Evolutionary conservation across 2,888 invertebrate genomes (phyloP), one percentile per base, ranked within the genome.

Genomic region (Chloroclystis v-ata): DNA sequence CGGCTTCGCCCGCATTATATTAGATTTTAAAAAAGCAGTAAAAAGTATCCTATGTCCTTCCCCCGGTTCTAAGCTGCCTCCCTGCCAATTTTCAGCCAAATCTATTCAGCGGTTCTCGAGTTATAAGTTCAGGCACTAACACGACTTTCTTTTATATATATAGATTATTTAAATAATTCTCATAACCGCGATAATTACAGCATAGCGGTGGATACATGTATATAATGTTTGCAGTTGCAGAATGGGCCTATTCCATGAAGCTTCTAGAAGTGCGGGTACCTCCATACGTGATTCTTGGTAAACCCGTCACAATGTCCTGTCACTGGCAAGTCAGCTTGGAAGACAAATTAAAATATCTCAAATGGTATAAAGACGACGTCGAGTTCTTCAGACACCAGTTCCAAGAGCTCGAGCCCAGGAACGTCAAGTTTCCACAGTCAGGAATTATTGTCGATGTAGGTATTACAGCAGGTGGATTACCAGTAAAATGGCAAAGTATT

Each of bases 321-420:
- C 92, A 93, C 75, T 96, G 94, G 88, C 92, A 94, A 79, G 89
- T 96, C 72, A 80, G 78, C 1, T 94, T 95, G 61, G 92, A 91
- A 3, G 95, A 96, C 75, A 91, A 92, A 39, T 89, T 96, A 35
- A 96, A 96, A 81, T 95, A 95, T 26, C 95, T 96, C 66, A 96
- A 96, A 85, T 96, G 96, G 96, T 96, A 96, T 89, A 96, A 95
- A 75, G 95, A 95, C 74, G 95, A 95, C 59, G 92, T 94, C 77
- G 96, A 96, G 84, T 95, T 96, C 89, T 96, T 94, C 89, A 90
- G 95, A 54, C 95, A 92, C 80, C 93, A 95, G 59, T 95, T 96
- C 12, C 89, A 93, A 45, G 95, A 95, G 75, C 90, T 90, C 70
- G 95, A 96, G 48, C 94, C 94, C 1, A 91, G 93, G 29, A 92